Conservation (phyloP, 1,140 invertebrate genomes). For the Neoseiulus cucumeris region DNA sequence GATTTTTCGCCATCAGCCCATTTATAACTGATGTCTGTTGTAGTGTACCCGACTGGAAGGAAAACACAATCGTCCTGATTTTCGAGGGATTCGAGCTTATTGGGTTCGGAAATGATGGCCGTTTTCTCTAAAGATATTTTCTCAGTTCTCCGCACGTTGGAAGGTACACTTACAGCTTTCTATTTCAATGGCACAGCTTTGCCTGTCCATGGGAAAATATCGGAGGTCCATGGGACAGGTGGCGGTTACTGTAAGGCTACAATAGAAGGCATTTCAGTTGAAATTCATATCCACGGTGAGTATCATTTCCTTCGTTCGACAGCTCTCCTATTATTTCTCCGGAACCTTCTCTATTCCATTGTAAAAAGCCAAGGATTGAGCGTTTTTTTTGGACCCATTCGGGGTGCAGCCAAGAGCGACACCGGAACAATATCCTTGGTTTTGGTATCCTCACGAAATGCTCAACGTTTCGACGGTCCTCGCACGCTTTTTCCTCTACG, state of each 20-base stretch:
- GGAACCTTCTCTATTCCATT: too few species aligned
- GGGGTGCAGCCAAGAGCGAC: too few species aligned
- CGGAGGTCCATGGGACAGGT: conserved; percentile 28
- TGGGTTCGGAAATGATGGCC: background rate
- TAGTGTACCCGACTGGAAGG: conserved; percentile 33
- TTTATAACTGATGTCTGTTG: conserved; percentile 82
- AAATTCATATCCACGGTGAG: too few species aligned
- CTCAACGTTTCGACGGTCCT: too few species aligned
- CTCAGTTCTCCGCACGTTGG: too few species aligned
- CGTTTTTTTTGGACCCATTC: too few species aligned
- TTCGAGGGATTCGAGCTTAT: background rate
- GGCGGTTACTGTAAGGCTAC: conserved; percentile 28
- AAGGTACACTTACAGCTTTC: conserved; percentile 34
- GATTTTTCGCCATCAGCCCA: conserved; percentile 40
- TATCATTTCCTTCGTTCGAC: too few species aligned
- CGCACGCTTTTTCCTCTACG: too few species aligned
- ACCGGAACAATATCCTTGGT: too few species aligned
- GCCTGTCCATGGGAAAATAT: conserved; percentile 30
- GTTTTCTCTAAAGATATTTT: background rate
- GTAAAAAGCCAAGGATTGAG: too few species aligned
- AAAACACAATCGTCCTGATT: conserved; percentile 15
- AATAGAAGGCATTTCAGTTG: conserved; percentile 13
- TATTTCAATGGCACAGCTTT: conserved; percentile 32
- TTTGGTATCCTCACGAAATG: too few species aligned
- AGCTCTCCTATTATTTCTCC: too few species aligned